Evolutionary conservation across 1,140 invertebrate genomes (phyloP), one percentile per base, ranked within the genome.

Genomic region (Apolygus lucorum): DNA sequence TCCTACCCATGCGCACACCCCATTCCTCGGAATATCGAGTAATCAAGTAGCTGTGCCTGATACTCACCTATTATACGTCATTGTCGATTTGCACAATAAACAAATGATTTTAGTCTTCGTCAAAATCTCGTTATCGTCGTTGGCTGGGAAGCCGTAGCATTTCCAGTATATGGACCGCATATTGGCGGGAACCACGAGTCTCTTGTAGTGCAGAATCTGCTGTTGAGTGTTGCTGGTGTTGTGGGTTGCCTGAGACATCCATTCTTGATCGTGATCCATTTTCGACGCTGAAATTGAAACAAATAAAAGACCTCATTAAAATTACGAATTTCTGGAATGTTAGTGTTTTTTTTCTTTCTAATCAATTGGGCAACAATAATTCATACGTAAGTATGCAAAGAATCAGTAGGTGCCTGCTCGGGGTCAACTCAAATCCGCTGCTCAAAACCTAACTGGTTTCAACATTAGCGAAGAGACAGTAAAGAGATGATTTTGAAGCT

Each of bases 91-190:
- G 72, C 85, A 87, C 0, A 86, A 72, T 42, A 84, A 81, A 68
- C 85, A 86, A 17, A 87, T 82, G 11, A 86, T 85, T 73, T 84
- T 85, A 2, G 84, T 78, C 78, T 84, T 85, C n/a, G 84, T 86
- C 1, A 87, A 76, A 68, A 86, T 85, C 68, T 82, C 81, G 52
- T 84, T 83, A 42, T 84, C 79, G 22, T 85, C 83, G 52, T 81
- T 82, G 0, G 84, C 85, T 54, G 85, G 85, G 77, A 86, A 87
- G 17, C 85, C 85, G 76, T 85, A 87, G 74, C 84, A 85, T 72
- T 84, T 85, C 85, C 85, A 87, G 74, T 86, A 86, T 54, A 85
- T 84, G 72, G 84, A 85, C 68, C 85, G 78, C 85, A 86, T 87
- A 0, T 82, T 79, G 71, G 80, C 79, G 2, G 84, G 84, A 11